A percentile compares a stretch with the other conserved stretches of the same genome.
Conservation (phyloP, 2,113 vertebrate genomes). For the Hippoglossus stenolepis region DNA sequence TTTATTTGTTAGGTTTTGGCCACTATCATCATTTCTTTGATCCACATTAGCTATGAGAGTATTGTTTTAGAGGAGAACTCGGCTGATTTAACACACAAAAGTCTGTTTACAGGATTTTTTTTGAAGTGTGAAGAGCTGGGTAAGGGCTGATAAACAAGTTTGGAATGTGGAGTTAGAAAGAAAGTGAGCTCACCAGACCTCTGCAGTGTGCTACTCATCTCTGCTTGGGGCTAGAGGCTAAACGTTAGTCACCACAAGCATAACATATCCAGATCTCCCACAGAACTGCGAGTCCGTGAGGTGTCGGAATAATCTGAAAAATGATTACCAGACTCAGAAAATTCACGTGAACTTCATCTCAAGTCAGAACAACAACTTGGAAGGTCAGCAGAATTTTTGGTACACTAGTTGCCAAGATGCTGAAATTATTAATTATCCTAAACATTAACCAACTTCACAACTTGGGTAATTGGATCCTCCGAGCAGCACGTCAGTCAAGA, state of each 20-base stretch:
- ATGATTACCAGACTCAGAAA: neutral
- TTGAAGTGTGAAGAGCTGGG: neutral
- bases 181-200: neutral
- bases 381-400: neutral
- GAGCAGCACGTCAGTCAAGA: neutral
- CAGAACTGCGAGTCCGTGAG: neutral
- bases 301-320: neutral
- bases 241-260: neutral
- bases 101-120: neutral
- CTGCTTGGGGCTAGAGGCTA: constrained; percentile 1
- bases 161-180: neutral
- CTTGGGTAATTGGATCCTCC: too few relatives aligned
- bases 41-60: neutral
- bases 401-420: too few relatives aligned
- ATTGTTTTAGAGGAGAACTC: neutral
- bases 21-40: neutral
- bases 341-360: too few relatives aligned
- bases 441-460: too few relatives aligned
- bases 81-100: neutral
- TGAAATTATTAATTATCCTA: too few relatives aligned
- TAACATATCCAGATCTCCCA: neutral
- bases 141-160: neutral
- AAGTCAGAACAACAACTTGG: neutral
- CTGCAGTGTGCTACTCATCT: neutral
- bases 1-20: neutral